These are phyloP conservation scores for Drosophila tanythrix DNA, from an alignment of 2,888 invertebrate genomes.

Conservation along the genomic window DNA sequence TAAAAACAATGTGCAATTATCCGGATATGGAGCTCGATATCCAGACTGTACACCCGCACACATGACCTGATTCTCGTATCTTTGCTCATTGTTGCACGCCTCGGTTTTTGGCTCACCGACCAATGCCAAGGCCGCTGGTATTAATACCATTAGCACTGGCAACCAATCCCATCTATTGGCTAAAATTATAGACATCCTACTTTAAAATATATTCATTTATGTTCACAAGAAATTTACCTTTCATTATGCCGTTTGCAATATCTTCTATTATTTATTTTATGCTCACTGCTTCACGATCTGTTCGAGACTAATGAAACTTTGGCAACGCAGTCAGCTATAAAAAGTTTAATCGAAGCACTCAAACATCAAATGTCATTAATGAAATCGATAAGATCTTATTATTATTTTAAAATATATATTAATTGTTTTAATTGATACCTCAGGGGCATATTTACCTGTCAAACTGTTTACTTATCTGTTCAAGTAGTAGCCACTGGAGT, in stretches of 20 bases:
- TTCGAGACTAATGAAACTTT: conserved; percentile 27
- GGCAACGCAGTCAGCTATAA: conserved; percentile 18
- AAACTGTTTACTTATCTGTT: conserved; percentile 35
- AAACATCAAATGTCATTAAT: not conserved
- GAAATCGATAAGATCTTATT: conserved; percentile 41
- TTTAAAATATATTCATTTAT: not conserved
- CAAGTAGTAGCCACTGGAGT: not conserved
- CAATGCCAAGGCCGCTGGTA: conserved; percentile 15
- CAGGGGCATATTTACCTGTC: not conserved
- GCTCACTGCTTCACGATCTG: conserved; percentile 11
- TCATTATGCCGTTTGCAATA: conserved; percentile 15
- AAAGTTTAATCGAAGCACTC: not conserved
- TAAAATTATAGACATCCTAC: not conserved
- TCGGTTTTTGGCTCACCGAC: conserved; percentile 12
- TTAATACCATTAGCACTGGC: conserved; percentile 20
- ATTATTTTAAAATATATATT: conserved; percentile 18
- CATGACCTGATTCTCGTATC: conserved; percentile 59
- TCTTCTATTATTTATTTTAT: not conserved
- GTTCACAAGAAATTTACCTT: conserved; percentile 20
- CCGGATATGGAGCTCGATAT: conserved; percentile 69
- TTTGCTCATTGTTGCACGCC: conserved; percentile 57
- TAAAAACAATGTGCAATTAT: conserved; percentile 68
- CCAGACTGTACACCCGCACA: conserved; percentile 58
- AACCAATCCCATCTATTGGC: conserved; percentile 21
- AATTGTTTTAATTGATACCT: conserved; percentile 27